These are phyloP conservation scores for Diuraphis noxia DNA, from an alignment of 1,140 invertebrate genomes.

Conservation along the genomic window DNA sequence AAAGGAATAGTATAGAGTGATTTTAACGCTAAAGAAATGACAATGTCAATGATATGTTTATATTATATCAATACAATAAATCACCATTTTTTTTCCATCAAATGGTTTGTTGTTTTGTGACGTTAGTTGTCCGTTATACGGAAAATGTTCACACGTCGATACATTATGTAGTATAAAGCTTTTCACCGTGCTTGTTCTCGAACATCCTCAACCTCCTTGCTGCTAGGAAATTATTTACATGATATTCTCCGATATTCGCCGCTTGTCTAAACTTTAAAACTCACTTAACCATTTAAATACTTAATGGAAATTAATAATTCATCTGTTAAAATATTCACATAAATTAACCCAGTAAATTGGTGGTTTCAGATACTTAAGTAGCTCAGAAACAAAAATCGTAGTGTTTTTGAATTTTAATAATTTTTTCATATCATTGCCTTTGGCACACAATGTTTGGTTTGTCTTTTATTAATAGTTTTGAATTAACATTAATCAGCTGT, in stretches of 20 bases:
- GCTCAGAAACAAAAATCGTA: background rate
- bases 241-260: background rate
- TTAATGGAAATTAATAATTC: background rate
- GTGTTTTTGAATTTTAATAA: too few species aligned
- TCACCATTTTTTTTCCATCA: background rate
- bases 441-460: too few species aligned
- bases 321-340: background rate
- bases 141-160: too few species aligned
- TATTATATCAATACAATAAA: background rate
- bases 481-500: too few species aligned
- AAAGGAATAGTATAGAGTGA: too few species aligned
- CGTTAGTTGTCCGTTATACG: background rate
- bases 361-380: background rate
- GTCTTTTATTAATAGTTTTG: too few species aligned
- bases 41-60: too few species aligned
- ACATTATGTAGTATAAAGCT: too few species aligned
- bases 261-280: background rate
- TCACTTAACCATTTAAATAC: background rate
- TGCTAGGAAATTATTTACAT: background rate
- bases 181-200: too few species aligned
- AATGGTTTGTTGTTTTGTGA: background rate
- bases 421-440: too few species aligned
- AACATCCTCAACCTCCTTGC: too few species aligned
- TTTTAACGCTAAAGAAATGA: too few species aligned
- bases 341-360: background rate